Conservation (phyloP, 2,797 vertebrate genomes). For the Holocentrus rufus region DNA sequence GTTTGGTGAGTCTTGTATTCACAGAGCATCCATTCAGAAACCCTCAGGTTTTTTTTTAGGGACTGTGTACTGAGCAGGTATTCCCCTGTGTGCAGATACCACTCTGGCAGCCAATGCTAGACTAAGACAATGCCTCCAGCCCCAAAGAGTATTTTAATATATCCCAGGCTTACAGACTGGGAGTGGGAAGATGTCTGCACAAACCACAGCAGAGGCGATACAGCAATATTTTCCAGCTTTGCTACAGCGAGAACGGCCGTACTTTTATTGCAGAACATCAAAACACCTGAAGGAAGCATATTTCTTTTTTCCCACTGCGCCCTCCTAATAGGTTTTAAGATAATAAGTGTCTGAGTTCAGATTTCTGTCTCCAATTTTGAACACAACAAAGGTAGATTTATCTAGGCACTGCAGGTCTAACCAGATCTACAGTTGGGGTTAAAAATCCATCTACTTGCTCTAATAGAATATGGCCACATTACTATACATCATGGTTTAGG, state of each 20-base stretch:
- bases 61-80: conserved; percentile 41
- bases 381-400: conserved; percentile 30
- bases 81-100: background rate
- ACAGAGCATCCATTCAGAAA: conserved; percentile 28
- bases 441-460: conserved; percentile 43
- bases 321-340: conserved; percentile 44
- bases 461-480: conserved; percentile 27
- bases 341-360: conserved; percentile 40
- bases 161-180: conserved; percentile 41
- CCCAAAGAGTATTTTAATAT: conserved; percentile 53
- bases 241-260: conserved; percentile 32
- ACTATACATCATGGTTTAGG: background rate
- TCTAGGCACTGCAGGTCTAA: conserved; percentile 17
- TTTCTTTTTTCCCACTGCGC: conserved; percentile 42
- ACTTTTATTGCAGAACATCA: conserved; percentile 53
- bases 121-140: conserved; percentile 53
- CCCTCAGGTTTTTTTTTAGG: conserved; percentile 41
- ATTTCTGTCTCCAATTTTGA: conserved; percentile 33
- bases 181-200: conserved; percentile 42
- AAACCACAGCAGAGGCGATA: conserved; percentile 26
- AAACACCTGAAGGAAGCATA: conserved; percentile 49
- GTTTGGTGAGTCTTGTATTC: conserved; percentile 10
- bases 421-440: conserved; percentile 13
- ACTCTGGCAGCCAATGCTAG: conserved; percentile 35
- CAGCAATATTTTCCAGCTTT: conserved; percentile 34